Evolutionary conservation across 2,113 vertebrate genomes (phyloP), one percentile per base, ranked within the genome.

Genomic region (Chelonoidis abingdonii): DNA sequence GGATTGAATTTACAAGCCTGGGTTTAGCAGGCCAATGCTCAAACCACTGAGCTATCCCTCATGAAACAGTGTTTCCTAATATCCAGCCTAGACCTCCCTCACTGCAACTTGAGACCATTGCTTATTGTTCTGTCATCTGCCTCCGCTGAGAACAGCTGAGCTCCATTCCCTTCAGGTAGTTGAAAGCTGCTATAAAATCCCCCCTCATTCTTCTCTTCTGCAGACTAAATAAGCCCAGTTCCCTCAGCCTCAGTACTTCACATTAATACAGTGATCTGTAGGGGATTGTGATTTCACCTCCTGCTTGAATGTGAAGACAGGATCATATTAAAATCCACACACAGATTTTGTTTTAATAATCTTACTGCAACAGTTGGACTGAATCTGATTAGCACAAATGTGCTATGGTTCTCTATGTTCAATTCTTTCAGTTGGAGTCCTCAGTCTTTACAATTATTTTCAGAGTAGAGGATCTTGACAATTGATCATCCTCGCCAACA

Each of bases 311-410:
- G 21, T 80, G 54, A 90, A 25, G 41, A 76, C 35, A 82, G 14
- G 50, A 35, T 94, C 83, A 31, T 50, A 1, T 91, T 53, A 86
- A 72, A 35, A 87, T 24, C 16, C 81, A 6, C 1, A 0, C 6
- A 27, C 86, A 57, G 38, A 83, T 53, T 85, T 11, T 62, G 92
- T 86, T 78, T 41, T 82, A 16, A 11, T 62, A 2, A 84, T 92
- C 95, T 95, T 91, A 41, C 13, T 41, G 87, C 78, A 31, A 79
- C 84, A 83, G 78, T 80, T 81, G 86, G 87, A 62, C 76, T 75
- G 3, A 59, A 80, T 31, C n/a, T 52, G 5, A 0, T 89, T 93
- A 16, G 25, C 21, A 57, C 25, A 84, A 87, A 22, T 59, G 1
- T 49, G 92, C 6, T 90, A 7, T 83, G 27, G 87, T 6, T 86